phyloP scores from a whole-genome alignment of 2,888 invertebrate genomes.

The Helobdella robusta region DNA sequence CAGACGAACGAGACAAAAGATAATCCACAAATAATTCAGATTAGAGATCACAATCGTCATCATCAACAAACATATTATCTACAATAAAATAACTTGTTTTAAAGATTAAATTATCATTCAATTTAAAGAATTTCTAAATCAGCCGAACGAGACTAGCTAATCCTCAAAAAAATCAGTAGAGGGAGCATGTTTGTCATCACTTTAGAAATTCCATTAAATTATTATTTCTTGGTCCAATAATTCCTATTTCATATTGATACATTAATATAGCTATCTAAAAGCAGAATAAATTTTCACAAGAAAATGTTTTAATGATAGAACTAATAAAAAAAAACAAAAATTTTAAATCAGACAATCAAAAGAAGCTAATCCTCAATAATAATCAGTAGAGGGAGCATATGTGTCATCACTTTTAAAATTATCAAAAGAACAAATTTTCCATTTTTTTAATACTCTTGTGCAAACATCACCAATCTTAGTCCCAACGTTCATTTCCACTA shows the following conservation, averaged over 20 bases:
- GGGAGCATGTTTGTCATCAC: conserved; percentile 34
- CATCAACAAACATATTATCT: neutral
- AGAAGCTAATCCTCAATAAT: conserved; percentile 34
- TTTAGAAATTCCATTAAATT: neutral
- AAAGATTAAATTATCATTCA: neutral
- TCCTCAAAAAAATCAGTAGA: conserved; percentile 28
- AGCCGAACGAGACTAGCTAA: conserved; percentile 23
- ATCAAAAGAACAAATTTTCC: too few species aligned
- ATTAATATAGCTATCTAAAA: neutral
- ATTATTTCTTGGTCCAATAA: neutral
- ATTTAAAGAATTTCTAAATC: neutral
- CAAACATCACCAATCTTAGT: too few species aligned
- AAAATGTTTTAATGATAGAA: neutral
- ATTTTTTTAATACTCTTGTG: too few species aligned
- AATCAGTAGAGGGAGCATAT: conserved; percentile 33
- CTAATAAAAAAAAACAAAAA: conserved; percentile 17
- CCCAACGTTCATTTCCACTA: too few species aligned
- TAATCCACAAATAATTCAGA: conserved; percentile 10
- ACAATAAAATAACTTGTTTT: neutral
- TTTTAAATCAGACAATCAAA: conserved; percentile 27
- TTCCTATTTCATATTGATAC: neutral
- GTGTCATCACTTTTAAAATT: conserved; percentile 29
- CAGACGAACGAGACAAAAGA: conserved; percentile 25
- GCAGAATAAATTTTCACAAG: neutral
- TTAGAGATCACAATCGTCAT: conserved; percentile 12